Evolutionary conservation across 92 coral and sea anemone species (phyloP), one percentile per base, ranked within the genome.

Genomic region (Porites rus): DNA sequence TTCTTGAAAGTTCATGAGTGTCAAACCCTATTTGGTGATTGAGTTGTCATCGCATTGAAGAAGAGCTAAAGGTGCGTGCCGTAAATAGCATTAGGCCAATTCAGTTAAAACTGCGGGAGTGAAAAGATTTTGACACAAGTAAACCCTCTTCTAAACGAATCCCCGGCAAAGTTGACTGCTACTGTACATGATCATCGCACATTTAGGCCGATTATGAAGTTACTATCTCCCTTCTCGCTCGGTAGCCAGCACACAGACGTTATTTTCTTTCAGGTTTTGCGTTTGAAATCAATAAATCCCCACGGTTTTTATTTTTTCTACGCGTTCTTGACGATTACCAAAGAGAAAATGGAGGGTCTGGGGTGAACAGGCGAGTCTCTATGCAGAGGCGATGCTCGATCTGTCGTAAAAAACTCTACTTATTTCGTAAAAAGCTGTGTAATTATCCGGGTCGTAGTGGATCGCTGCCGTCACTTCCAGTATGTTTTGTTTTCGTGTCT

Each of bases 21-120:
- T 4, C 46, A 38, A 4, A 38, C 46, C 46, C 46, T 38, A 38
- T 38, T 38, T 38, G 46, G 46, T 38, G 46, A 38, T 38, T 1
- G 46, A 20, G 28, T 72, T 78, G 83, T 64, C 83, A 64, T 78
- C 72, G 72, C 72, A 8, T 12, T 17, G 28, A 12, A 24, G 43
- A 7, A 21, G 2, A 24, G 72, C 10, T 21, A 3, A 17, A 25
- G 14, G 14, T 19, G 74, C 21, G 14, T 24, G 74, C 74, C 68
- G 14, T 59, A 65, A 79, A 79, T 79, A 65, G 63, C 65, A 38
- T 38, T 19, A 62, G 68, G 46, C 59, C 72, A 78, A 11, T 79
- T 79, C 31, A 28, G 31, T 65, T 64, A 46, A 19, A 65, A 69
- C 46, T 50, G 20, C 51, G 74, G 51, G 74, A 17, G 43, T 25